Conservation (phyloP, 2,797 vertebrate species). For the Acrocephalus scirpaceus region DNA sequence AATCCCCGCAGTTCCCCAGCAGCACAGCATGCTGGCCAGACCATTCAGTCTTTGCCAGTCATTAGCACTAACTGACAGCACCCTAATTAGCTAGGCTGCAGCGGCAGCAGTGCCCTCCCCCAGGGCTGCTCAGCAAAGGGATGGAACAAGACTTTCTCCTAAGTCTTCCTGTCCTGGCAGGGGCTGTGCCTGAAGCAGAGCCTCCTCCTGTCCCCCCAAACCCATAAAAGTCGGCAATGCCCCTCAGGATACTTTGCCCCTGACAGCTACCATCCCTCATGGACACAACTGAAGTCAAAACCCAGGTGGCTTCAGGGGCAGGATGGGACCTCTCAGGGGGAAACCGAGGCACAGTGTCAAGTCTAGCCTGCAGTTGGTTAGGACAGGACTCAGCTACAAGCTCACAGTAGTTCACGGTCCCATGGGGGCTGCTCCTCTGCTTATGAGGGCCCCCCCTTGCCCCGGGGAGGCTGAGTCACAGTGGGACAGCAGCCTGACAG, state of each 20-base stretch:
- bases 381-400: not conserved
- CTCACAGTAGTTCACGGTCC: not conserved
- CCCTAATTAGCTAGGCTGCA: slow-evolving; percentile 6
- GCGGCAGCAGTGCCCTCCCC: rapidly evolving
- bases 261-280: not conserved
- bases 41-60: not conserved
- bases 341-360: not conserved
- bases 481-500: not conserved
- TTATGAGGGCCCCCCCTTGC: not conserved
- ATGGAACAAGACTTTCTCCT: not conserved
- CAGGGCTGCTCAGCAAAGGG: not conserved
- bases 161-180: not conserved
- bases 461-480: rapidly evolving
- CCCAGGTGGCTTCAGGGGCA: not conserved
- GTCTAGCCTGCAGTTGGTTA: not conserved
- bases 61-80: not conserved
- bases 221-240: rapidly evolving
- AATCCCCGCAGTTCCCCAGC: rapidly evolving
- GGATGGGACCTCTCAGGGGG: not conserved
- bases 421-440: not conserved
- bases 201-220: not conserved
- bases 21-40: not conserved
- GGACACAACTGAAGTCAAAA: not conserved
- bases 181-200: not conserved
- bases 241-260: not conserved